Evolutionary conservation across 2,888 invertebrate genomes (phyloP).

Genomic region (Geophilus truncorum): DNA sequence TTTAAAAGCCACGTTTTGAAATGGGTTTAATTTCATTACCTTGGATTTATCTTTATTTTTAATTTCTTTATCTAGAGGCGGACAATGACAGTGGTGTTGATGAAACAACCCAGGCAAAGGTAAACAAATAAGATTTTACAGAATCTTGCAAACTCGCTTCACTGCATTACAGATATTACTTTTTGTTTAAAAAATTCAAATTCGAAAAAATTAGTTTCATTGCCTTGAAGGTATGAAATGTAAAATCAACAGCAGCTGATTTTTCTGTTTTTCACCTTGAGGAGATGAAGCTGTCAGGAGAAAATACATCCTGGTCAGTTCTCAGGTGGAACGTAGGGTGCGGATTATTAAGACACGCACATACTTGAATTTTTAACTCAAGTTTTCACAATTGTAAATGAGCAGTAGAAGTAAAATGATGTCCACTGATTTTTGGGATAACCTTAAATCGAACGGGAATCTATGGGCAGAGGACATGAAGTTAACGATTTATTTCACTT

Average conservation of each 20-base stretch:
- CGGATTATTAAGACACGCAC: not conserved
- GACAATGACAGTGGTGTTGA: constrained; percentile 40
- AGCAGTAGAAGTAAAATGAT: not conserved
- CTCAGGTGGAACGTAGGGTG: not conserved
- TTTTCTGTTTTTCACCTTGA: not conserved
- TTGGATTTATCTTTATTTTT: not conserved
- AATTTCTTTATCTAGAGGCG: constrained; percentile 37
- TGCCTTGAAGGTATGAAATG: not conserved
- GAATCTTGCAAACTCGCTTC: no score
- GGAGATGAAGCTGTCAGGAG: not conserved
- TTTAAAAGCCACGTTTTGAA: not conserved
- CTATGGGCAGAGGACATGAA: constrained; percentile 18
- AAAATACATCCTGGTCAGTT: not conserved
- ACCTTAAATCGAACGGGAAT: not conserved
- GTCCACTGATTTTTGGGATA: not conserved
- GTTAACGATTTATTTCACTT: constrained; percentile 22
- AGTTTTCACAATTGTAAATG: not conserved
- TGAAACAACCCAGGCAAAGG: constrained; percentile 38
- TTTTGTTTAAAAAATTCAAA: no score
- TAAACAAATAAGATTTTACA: not conserved
- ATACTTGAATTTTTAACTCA: not conserved
- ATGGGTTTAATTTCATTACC: not conserved
- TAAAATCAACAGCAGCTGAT: not conserved
- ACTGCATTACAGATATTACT: no score
- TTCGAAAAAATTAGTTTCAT: not conserved